These are phyloP conservation scores for Ceratina calcarata DNA, from an alignment of 1,140 invertebrate species.

Conservation along the genomic window DNA sequence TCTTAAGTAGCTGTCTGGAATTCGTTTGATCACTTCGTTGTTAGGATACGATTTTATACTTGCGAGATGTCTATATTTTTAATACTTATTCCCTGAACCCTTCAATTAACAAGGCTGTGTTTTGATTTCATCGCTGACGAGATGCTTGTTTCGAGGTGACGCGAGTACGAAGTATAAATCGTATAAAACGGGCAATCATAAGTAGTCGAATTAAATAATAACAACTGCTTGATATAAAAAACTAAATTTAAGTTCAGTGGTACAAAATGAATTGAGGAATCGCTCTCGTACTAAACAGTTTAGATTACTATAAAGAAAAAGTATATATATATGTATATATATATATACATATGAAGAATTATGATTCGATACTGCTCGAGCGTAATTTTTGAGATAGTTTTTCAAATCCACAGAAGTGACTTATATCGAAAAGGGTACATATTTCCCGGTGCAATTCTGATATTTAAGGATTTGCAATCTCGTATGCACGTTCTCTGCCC, in stretches of 20 bases:
- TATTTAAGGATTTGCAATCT: conserved; percentile 47
- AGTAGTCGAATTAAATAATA: conserved; percentile 54
- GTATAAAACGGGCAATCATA: conserved; percentile 54
- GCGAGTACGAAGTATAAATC: conserved; percentile 47
- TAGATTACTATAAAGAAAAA: conserved; percentile 47
- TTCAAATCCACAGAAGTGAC: conserved; percentile 67
- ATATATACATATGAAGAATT: conserved; percentile 16
- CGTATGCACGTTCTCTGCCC: conserved; percentile 48
- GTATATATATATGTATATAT: conserved; percentile 11
- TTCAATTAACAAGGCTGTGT: conserved; percentile 73
- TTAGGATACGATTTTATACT: conserved; percentile 62
- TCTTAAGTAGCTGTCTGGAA: conserved; percentile 28
- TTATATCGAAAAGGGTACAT: conserved; percentile 59
- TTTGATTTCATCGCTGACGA: conserved; percentile 58
- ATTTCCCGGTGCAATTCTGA: conserved; percentile 55
- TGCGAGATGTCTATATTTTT: conserved; percentile 62
- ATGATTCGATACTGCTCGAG: conserved; percentile 45
- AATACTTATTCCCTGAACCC: conserved; percentile 67
- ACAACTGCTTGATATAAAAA: conserved; percentile 45
- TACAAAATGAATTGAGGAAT: conserved; percentile 54
- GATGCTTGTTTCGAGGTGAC: conserved; percentile 43
- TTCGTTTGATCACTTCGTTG: conserved; percentile 46
- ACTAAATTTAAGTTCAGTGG: conserved; percentile 61
- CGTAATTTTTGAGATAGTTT: conserved; percentile 65
- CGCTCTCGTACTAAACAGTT: conserved; percentile 52